Evolutionary conservation across 1,140 invertebrate species (phyloP).

Genomic region (Orius insidiosus): DNA sequence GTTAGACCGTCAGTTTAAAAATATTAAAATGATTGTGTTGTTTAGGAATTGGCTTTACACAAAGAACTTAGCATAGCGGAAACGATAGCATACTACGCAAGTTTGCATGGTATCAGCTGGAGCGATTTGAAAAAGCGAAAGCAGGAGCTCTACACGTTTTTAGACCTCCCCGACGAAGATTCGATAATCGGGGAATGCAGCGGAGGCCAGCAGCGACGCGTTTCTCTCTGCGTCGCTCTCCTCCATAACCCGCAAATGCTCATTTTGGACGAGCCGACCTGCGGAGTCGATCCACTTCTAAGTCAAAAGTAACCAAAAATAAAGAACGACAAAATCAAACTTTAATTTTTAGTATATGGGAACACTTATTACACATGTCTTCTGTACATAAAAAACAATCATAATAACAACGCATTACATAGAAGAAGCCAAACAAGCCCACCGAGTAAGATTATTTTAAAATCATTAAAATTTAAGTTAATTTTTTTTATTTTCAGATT

Average conservation of each 20-base stretch:
- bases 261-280: slow-evolving; percentile 82
- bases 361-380: slow-evolving; percentile 81
- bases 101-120: too few relatives aligned
- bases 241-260: slow-evolving; percentile 72
- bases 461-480: slow-evolving; percentile 1
- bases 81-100: too few relatives aligned
- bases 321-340: neutral
- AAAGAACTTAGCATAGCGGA: too few relatives aligned
- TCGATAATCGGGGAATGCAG: slow-evolving; percentile 26
- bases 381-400: slow-evolving; percentile 66
- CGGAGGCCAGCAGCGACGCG: slow-evolving; percentile 71
- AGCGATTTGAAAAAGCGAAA: too few relatives aligned
- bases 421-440: slow-evolving; percentile 85
- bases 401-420: slow-evolving; percentile 98
- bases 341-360: slow-evolving; percentile 64
- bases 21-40: too few relatives aligned
- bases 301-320: slow-evolving; percentile 44
- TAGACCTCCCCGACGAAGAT: too few relatives aligned
- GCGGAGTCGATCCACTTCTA: slow-evolving; percentile 73
- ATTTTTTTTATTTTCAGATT: slow-evolving; percentile 27
- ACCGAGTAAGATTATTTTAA: slow-evolving; percentile 9
- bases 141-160: too few relatives aligned
- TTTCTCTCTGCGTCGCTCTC: slow-evolving; percentile 69
- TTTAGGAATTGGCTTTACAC: too few relatives aligned
- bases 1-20: too few relatives aligned